These are phyloP conservation scores for Poecilia wingei DNA, from an alignment of 2,797 vertebrate genomes.

Conservation along the genomic window DNA sequence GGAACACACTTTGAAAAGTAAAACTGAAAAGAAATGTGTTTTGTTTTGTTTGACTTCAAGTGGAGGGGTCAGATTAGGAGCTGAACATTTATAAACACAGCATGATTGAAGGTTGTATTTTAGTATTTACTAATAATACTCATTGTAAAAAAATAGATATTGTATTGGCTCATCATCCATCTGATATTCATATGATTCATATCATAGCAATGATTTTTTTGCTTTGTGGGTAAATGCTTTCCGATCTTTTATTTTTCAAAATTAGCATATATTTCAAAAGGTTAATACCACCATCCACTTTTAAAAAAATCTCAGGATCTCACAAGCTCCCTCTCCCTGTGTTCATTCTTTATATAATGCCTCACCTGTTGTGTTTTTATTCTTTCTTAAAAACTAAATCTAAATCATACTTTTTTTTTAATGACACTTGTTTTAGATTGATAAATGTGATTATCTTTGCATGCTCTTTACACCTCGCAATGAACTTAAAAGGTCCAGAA, in stretches of 20 bases:
- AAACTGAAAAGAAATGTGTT: background rate
- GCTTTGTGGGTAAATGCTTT: background rate
- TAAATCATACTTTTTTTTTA: background rate
- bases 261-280: background rate
- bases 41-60: background rate
- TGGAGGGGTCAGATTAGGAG: background rate
- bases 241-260: background rate
- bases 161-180: background rate
- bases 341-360: background rate
- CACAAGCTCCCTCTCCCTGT: background rate
- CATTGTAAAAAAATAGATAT: background rate
- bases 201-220: background rate
- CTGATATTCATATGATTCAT: background rate
- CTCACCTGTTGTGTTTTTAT: background rate
- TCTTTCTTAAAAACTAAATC: background rate
- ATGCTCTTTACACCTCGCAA: background rate
- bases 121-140: slow-evolving; percentile 10
- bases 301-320: background rate
- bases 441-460: background rate
- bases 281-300: background rate
- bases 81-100: background rate
- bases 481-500: background rate
- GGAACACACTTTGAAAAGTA: background rate
- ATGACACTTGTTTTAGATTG: background rate
- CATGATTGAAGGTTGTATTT: background rate